Conservation (phyloP, 2,113 vertebrate species). For the Rhizomys pruinosus region DNA sequence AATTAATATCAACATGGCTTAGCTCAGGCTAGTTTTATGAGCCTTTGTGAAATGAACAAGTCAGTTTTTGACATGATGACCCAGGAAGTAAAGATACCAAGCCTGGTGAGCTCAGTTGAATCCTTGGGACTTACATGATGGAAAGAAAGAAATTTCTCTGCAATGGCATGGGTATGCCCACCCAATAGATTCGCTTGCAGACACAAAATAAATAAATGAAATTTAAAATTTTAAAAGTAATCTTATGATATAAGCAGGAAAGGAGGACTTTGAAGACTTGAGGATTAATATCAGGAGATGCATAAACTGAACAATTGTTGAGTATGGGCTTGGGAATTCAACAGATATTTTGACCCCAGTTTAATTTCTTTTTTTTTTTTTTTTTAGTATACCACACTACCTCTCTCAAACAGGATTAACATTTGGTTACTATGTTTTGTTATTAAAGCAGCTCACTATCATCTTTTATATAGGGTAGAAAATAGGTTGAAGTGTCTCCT, state of each 20-base stretch:
- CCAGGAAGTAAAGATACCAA: not conserved
- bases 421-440: slow-evolving; percentile 67
- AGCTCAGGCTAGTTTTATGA: not conserved
- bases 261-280: not conserved
- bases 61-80: not conserved
- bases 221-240: not conserved
- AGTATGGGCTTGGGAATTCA: slow-evolving; percentile 16
- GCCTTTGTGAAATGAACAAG: not conserved
- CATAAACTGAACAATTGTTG: not conserved
- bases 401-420: slow-evolving; percentile 61
- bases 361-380: slow-evolving; percentile 46
- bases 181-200: not conserved
- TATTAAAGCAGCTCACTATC: slow-evolving; percentile 74
- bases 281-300: not conserved
- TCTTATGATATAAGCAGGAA: not conserved
- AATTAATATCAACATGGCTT: slow-evolving; percentile 1
- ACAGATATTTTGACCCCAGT: not conserved
- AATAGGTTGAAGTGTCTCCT: slow-evolving; percentile 71
- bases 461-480: slow-evolving; percentile 72
- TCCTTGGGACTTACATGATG: too few species aligned
- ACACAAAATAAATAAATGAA: not conserved
- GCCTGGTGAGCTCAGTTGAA: too few species aligned
- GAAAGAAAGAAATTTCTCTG: not conserved
- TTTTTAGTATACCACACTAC: not conserved
- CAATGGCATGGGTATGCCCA: not conserved